Evolutionary conservation across 2,113 vertebrate genomes (phyloP), one percentile per base, ranked within the genome.

Genomic region (Ramphastos sulfuratus): DNA sequence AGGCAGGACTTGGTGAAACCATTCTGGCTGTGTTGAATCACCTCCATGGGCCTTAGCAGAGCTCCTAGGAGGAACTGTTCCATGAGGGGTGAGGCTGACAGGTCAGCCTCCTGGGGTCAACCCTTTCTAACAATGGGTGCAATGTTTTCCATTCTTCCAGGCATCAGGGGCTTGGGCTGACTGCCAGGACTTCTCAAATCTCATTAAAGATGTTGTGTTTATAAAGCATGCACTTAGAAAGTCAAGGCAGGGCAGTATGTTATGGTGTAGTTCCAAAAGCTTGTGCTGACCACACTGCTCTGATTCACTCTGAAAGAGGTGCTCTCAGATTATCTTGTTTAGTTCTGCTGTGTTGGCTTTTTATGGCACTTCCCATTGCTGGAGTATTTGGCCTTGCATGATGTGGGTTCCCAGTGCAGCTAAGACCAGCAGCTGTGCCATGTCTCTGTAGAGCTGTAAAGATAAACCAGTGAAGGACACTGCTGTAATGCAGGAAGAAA

Each of bases 371-470:
- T 75, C 21, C 48, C 20, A 2, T n/a, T 61, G 42, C 18, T 60
- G 79, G 54, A 54, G 42, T 16, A 23, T 24, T 55, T 72, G 54
- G 20, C 52, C 55, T 25, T 66, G 56, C 3, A 0, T 7, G 30
- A 10, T 0, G 0, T 7, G 46, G 15, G 5, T 64, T 55, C 13
- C 44, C 37, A 23, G 44, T 42, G 7, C 31, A 75, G 72, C 61
- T 58, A 2, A 39, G 64, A 52, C 1, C 3, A 67, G 31, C 28
- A 35, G 24, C 35, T 0, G 2, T n/a, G n/a, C 50, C 30, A 9
- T 21, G 15, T 30, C 33, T 69, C 25, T 9, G 6, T 31, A 18
- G 35, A 70, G n/a, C 12, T 31, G 17, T 56, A 14, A 66, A 35
- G 37, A 33, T 74, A 39, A 39, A 42, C 28, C 4, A 14, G 31